Conservation (phyloP, 2,797 vertebrate species). For the Oreochromis grahami region DNA sequence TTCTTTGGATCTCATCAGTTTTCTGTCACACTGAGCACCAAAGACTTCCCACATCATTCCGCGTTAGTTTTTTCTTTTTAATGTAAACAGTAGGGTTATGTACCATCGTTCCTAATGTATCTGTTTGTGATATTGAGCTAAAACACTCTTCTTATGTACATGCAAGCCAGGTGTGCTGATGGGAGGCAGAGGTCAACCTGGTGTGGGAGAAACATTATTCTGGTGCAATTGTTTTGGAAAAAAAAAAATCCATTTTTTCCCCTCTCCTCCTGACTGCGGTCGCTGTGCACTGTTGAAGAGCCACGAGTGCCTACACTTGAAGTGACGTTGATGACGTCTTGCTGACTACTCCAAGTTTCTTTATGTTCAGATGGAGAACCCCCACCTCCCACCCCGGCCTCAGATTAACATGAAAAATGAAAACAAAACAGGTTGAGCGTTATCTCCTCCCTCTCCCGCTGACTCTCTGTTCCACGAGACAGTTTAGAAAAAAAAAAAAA, state of each 20-base stretch:
- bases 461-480: neutral
- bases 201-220: constrained; percentile 13
- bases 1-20: constrained; percentile 23
- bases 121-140: constrained; percentile 11
- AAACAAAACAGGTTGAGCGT: neutral
- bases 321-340: constrained; percentile 41
- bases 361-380: constrained; percentile 9
- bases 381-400: neutral
- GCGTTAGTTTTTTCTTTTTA: neutral
- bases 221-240: neutral
- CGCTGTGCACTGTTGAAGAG: constrained; percentile 64
- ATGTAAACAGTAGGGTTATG: neutral
- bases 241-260: neutral
- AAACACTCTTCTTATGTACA: constrained; percentile 24
- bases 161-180: constrained; percentile 18
- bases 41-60: constrained; percentile 42
- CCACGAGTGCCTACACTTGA: constrained; percentile 71
- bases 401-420: neutral
- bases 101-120: constrained; percentile 13
- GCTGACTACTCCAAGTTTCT: constrained; percentile 36
- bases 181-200: neutral
- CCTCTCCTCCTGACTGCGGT: constrained; percentile 32
- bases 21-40: constrained; percentile 47
- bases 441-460: neutral
- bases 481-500: neutral